phyloP scores from a whole-genome alignment of 1,140 invertebrate species.

The Anthonomus grandis region DNA sequence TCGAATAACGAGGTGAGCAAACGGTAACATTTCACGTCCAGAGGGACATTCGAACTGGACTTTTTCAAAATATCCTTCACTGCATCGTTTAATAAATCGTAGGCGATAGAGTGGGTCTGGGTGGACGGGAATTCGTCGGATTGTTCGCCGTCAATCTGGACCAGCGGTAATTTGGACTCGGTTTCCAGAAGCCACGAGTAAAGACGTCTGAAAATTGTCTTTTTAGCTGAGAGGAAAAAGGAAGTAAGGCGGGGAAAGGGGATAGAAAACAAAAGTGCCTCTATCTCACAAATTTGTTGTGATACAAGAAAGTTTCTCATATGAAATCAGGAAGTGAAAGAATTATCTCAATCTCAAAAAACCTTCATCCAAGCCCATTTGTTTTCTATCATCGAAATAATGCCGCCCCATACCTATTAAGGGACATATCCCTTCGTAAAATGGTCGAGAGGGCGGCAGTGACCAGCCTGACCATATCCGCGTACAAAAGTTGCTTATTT shows the following conservation, averaged over 20 bases:
- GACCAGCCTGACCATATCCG: slow-evolving; percentile 75
- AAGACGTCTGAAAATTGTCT: slow-evolving; percentile 63
- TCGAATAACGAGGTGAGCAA: slow-evolving; percentile 85
- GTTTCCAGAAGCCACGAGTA: slow-evolving; percentile 81
- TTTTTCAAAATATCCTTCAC: slow-evolving; percentile 61
- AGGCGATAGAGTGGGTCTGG: slow-evolving; percentile 53
- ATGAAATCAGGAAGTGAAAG: too few species aligned
- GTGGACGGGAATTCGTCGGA: slow-evolving; percentile 44
- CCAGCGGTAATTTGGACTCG: slow-evolving; percentile 59
- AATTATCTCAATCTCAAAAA: too few species aligned
- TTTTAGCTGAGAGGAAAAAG: too few species aligned
- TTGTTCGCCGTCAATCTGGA: slow-evolving; percentile 45
- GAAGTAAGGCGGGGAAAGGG: too few species aligned
- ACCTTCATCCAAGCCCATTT: too few species aligned
- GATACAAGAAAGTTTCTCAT: too few species aligned
- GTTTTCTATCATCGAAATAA: too few species aligned
- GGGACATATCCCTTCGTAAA: slow-evolving; percentile 85
- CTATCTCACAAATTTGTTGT: too few species aligned
- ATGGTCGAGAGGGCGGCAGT: slow-evolving; percentile 80
- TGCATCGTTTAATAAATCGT: slow-evolving; percentile 63
- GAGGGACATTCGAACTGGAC: slow-evolving; percentile 56
- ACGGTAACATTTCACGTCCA: slow-evolving; percentile 77
- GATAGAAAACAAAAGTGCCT: too few species aligned
- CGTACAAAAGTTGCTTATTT: slow-evolving; percentile 68
- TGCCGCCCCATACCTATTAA: slow-evolving; percentile 71